Conservation (phyloP, 2,797 vertebrate genomes). For the Capromys pilorides region DNA sequence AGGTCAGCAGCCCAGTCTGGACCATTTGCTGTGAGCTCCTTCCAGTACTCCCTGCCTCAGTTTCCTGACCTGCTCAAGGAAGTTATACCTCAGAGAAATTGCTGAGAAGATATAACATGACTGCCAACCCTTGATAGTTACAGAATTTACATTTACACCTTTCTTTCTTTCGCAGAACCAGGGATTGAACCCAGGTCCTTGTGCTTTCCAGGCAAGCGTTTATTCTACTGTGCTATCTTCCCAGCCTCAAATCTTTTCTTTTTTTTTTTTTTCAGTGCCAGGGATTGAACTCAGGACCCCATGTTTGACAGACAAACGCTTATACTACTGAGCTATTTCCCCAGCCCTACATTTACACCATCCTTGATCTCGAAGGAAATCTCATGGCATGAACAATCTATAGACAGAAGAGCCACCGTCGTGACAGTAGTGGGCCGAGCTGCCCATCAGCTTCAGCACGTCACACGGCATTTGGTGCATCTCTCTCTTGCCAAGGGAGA, state of each 20-base stretch:
- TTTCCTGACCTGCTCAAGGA: not conserved
- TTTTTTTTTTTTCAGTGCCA: too few species aligned
- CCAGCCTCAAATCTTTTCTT: too few species aligned
- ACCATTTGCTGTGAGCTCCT: not conserved
- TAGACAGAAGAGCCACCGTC: not conserved
- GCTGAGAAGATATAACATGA: conserved; percentile 2
- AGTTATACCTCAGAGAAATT: not conserved
- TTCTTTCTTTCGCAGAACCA: too few species aligned
- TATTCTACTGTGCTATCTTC: too few species aligned
- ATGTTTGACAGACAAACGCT: too few species aligned
- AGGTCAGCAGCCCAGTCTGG: not conserved
- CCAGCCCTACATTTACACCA: too few species aligned
- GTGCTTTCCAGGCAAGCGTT: too few species aligned
- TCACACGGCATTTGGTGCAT: not conserved
- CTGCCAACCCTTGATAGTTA: not conserved
- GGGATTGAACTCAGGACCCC: too few species aligned
- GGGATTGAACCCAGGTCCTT: too few species aligned
- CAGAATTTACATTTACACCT: not conserved
- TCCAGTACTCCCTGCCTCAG: not conserved
- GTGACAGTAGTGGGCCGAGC: not conserved
- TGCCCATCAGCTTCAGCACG: fast-evolving
- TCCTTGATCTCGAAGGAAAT: not conserved
- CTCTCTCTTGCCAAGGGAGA: not conserved
- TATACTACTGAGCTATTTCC: too few species aligned
- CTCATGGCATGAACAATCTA: not conserved